phyloP scores from a whole-genome alignment of 2,113 vertebrate species.

The Paramormyrops kingsleyae region DNA sequence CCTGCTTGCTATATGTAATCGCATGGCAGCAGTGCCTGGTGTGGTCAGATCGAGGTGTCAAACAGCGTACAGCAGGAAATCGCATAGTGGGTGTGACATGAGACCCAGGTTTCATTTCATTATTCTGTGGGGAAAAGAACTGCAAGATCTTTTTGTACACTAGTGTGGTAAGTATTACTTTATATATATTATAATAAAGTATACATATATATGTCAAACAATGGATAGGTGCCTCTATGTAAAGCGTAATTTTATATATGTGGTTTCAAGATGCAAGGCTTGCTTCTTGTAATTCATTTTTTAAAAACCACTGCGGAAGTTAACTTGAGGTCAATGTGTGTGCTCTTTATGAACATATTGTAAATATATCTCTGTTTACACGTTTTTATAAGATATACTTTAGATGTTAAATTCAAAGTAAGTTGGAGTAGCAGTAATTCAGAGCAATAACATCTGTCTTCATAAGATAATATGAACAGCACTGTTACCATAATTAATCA shows the following conservation, averaged over 20 bases:
- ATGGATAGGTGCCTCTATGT: not conserved
- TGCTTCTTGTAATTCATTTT: not conserved
- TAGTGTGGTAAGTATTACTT: not conserved
- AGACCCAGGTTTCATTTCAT: not conserved
- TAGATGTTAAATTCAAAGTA: not conserved
- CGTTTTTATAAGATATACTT: not conserved
- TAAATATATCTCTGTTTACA: not conserved
- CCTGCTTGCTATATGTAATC: not conserved
- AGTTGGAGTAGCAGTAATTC: not conserved
- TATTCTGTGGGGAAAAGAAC: not conserved
- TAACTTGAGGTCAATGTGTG: not conserved
- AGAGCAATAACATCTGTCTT: not conserved
- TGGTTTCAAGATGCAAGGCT: not conserved
- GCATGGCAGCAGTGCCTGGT: not conserved
- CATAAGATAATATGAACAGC: not conserved
- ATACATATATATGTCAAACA: not conserved
- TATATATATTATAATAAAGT: not conserved
- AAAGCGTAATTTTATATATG: not conserved
- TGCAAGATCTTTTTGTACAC: not conserved
- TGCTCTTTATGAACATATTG: not conserved
- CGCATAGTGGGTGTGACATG: not conserved
- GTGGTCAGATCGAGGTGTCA: not conserved
- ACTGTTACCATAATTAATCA: not conserved
- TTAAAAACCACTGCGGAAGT: not conserved
- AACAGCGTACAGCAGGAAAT: not conserved